Conservation (phyloP, 2,888 invertebrate genomes). For the Polietes domitor region DNA sequence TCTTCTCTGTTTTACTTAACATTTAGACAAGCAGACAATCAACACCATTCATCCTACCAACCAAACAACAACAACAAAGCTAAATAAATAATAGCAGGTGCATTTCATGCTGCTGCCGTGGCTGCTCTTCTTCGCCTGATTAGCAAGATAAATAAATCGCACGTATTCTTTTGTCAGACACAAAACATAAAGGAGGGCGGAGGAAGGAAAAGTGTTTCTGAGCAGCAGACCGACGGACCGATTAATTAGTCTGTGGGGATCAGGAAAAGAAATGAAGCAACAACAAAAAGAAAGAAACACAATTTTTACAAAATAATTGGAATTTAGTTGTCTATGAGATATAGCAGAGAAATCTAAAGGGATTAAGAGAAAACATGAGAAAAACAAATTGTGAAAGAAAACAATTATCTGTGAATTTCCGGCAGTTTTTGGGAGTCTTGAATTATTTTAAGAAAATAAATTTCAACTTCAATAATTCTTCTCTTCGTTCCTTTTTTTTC, state of each 20-base stretch:
- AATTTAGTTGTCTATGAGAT: not conserved
- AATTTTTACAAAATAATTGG: not conserved
- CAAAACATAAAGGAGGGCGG: too few species aligned
- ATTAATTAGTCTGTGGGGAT: slow-evolving; percentile 5
- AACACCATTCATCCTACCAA: too few species aligned
- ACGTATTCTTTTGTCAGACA: not conserved
- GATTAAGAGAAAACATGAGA: not conserved
- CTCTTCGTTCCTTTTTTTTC: too few species aligned
- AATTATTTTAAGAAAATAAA: too few species aligned
- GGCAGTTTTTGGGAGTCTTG: too few species aligned
- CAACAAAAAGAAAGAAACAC: not conserved
- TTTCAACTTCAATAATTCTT: too few species aligned
- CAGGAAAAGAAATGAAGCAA: not conserved
- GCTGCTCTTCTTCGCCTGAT: slow-evolving; percentile 36
- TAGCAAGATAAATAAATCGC: slow-evolving; percentile 45
- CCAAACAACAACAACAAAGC: too few species aligned
- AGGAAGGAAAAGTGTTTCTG: not conserved
- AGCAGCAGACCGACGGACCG: not conserved
- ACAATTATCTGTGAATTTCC: too few species aligned
- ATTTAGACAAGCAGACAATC: not conserved
- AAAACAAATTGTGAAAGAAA: too few species aligned
- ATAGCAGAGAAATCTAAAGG: not conserved
- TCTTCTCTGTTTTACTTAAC: not conserved
- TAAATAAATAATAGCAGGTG: slow-evolving; percentile 39
- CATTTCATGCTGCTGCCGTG: slow-evolving; percentile 24